Percentiles rank a stretch among this genome's conserved stretches.
phyloP scores from a whole-genome alignment of 2,113 vertebrate species.

The Isichthys henryi region DNA sequence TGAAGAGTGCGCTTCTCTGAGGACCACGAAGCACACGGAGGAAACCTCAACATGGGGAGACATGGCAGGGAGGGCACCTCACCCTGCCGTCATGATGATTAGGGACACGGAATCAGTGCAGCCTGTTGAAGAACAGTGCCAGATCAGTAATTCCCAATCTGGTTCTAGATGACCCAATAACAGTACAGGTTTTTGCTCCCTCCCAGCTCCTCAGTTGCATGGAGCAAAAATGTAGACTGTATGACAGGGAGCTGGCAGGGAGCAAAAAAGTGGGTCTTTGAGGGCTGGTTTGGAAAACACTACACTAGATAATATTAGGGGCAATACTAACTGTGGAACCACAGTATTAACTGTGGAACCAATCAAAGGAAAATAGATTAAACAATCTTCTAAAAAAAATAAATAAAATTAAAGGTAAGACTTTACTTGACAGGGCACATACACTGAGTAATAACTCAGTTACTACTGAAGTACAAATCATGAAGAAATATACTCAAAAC shows the following conservation, averaged over 20 bases:
- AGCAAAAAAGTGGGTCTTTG: background rate
- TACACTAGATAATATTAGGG: background rate
- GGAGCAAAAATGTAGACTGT: background rate
- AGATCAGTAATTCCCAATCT: background rate
- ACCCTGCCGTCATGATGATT: background rate
- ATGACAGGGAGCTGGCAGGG: background rate
- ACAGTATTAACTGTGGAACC: background rate
- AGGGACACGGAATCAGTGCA: background rate
- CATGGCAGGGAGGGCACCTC: background rate
- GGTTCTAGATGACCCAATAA: background rate
- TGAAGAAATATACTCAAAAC: background rate
- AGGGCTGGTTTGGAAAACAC: background rate
- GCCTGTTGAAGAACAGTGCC: background rate
- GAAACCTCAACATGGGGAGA: background rate
- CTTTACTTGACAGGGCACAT: background rate
- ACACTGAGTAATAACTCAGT: background rate
- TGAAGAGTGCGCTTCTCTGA: background rate
- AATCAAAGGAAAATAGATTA: background rate
- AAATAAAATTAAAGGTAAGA: background rate
- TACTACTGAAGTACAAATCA: too few relatives aligned
- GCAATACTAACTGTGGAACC: background rate
- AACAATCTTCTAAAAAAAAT: background rate
- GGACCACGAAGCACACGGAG: background rate
- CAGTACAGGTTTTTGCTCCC: background rate
- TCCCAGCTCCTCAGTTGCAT: background rate